phyloP scores from a whole-genome alignment of 2,888 invertebrate genomes.

The Brenthis ino region DNA sequence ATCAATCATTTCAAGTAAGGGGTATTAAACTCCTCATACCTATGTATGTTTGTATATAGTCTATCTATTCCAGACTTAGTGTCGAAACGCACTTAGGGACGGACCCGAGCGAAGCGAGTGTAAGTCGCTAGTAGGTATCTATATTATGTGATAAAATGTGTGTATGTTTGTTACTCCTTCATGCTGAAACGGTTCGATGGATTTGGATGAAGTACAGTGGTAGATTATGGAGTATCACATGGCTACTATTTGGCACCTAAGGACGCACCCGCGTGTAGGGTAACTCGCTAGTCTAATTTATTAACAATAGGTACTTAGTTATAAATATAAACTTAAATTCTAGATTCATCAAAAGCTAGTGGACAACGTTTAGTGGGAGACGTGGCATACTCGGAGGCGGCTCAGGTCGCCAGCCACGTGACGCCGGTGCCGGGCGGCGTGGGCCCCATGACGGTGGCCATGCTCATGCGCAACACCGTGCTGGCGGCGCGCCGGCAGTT shows the following conservation, averaged over 20 bases:
- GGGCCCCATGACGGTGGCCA: constrained; percentile 99
- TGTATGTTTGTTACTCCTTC: too few relatives aligned
- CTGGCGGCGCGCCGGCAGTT: constrained; percentile 88
- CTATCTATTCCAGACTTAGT: too few relatives aligned
- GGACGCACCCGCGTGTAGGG: not conserved
- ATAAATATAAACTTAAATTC: not conserved
- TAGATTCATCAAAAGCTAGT: constrained; percentile 88
- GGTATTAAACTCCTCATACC: too few relatives aligned
- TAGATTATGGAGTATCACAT: too few relatives aligned
- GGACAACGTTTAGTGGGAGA: constrained; percentile 97
- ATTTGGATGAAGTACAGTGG: too few relatives aligned
- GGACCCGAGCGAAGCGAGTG: too few relatives aligned
- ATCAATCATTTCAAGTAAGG: too few relatives aligned
- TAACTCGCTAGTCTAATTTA: not conserved
- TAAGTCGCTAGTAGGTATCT: too few relatives aligned
- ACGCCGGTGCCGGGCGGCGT: constrained; percentile 99
- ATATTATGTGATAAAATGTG: too few relatives aligned
- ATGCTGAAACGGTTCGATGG: too few relatives aligned
- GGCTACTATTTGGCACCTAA: not conserved
- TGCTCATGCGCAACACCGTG: constrained; percentile 97
- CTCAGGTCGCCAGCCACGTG: constrained; percentile 91
- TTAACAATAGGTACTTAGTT: not conserved
- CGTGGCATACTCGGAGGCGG: constrained; percentile 92
- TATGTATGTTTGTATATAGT: too few relatives aligned
- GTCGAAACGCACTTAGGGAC: too few relatives aligned